A percentile compares a stretch with the other conserved stretches of the same genome.
phyloP scores from a whole-genome alignment of 2,888 invertebrate species.

The Rotaria sp. region DNA sequence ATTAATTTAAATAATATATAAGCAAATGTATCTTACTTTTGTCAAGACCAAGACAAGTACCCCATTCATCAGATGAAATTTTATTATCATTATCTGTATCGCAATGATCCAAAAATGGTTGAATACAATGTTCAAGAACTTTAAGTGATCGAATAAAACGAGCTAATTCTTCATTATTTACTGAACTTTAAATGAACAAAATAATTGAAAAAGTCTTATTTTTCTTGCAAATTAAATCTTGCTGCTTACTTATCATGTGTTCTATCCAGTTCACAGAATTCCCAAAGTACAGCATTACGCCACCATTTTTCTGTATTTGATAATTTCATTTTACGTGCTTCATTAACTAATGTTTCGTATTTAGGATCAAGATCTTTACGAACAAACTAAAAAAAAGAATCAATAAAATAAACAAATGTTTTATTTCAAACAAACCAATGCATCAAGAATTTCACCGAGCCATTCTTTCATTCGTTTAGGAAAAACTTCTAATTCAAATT shows the following conservation, averaged over 20 bases:
- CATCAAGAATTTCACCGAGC: slow-evolving; percentile 34
- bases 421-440: slow-evolving; percentile 25
- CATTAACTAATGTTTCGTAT: slow-evolving; percentile 32
- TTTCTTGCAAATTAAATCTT: neutral
- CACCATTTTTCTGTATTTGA: slow-evolving; percentile 40
- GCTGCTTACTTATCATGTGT: slow-evolving; percentile 41
- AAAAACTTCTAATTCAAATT: slow-evolving; percentile 34
- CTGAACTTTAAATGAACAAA: slow-evolving; percentile 59
- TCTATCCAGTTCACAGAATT: slow-evolving; percentile 79
- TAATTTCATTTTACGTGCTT: slow-evolving; percentile 36
- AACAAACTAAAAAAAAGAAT: neutral
- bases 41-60: slow-evolving; percentile 57
- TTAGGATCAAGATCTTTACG: slow-evolving; percentile 40
- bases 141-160: slow-evolving; percentile 87
- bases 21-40: neutral
- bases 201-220: neutral
- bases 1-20: neutral
- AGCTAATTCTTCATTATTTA: slow-evolving; percentile 88
- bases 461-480: slow-evolving; percentile 38
- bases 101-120: slow-evolving; percentile 84
- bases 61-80: slow-evolving; percentile 86
- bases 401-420: neutral
- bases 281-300: slow-evolving; percentile 86
- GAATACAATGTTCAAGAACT: slow-evolving; percentile 92
- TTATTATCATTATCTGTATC: slow-evolving; percentile 80